A percentile compares a stretch with the other conserved stretches of the same genome.
phyloP scores from a whole-genome alignment of 2,797 vertebrate species.

The Hypotaenidia philippensis region DNA sequence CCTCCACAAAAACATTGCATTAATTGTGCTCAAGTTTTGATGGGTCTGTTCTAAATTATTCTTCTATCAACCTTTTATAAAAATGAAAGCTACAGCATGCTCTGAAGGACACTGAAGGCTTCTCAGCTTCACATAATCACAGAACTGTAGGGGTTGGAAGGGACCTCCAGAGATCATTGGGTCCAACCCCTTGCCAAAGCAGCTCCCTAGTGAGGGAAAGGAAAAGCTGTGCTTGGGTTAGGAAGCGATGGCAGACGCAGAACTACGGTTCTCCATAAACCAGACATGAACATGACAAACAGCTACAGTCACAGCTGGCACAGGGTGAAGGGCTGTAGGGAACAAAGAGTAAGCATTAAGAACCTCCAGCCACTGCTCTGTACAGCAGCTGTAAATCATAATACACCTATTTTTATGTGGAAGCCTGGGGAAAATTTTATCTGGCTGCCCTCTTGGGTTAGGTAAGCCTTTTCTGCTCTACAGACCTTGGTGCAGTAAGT shows the following conservation, averaged over 20 bases:
- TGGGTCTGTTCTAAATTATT: neutral
- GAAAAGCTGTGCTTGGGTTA: neutral
- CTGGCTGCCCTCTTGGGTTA: rapidly evolving
- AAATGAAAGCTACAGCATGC: neutral
- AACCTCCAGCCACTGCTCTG: neutral
- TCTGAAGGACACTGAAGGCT: neutral
- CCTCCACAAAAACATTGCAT: neutral
- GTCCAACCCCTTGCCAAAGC: too few species aligned
- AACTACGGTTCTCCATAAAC: neutral
- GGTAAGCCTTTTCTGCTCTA: neutral
- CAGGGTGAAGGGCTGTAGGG: rapidly evolving
- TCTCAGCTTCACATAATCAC: neutral
- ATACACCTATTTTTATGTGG: rapidly evolving
- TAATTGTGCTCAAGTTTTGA: neutral
- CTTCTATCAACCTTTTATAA: neutral
- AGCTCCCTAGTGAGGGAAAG: neutral
- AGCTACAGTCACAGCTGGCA: neutral
- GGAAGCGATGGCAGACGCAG: rapidly evolving
- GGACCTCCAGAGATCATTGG: too few species aligned
- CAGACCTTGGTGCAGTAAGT: neutral
- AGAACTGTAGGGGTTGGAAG: too few species aligned
- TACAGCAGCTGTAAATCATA: neutral
- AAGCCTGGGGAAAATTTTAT: neutral
- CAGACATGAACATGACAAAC: neutral
- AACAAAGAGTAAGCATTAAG: neutral